These are phyloP conservation scores for Mythimna pallens DNA, from an alignment of 2,888 invertebrate genomes.

Conservation along the genomic window DNA sequence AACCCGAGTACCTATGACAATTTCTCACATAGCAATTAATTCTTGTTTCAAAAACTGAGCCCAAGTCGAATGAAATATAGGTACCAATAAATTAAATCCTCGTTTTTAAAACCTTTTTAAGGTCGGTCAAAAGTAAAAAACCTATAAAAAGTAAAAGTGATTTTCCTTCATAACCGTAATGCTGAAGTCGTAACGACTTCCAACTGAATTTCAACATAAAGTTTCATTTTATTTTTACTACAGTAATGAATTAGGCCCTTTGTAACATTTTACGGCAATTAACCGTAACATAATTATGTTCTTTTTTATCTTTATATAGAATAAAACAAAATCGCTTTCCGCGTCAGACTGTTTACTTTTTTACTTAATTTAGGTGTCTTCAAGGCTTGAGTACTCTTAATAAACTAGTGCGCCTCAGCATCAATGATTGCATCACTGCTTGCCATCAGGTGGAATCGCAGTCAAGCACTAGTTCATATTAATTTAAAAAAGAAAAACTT, in stretches of 20 bases:
- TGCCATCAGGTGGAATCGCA: no score
- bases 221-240: constrained; percentile 50
- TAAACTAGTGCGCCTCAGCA: no score
- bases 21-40: not conserved
- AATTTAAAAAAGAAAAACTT: no score
- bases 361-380: no score
- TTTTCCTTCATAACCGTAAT: constrained; percentile 24
- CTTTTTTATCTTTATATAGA: not conserved
- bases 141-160: constrained; percentile 18
- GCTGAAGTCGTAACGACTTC: constrained; percentile 20
- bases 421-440: no score
- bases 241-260: constrained; percentile 39
- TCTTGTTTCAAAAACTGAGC: not conserved
- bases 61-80: not conserved
- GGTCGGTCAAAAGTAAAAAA: constrained; percentile 29
- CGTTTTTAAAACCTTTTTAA: not conserved
- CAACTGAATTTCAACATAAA: constrained; percentile 23
- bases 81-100: not conserved
- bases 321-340: no score
- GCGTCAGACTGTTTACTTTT: no score
- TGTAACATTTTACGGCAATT: constrained; percentile 41
- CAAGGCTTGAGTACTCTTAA: no score
- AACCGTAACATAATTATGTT: constrained; percentile 6
- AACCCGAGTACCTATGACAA: not conserved
- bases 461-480: no score